A percentile compares a stretch with the other conserved stretches of the same genome.
phyloP scores from a whole-genome alignment of 2,797 vertebrate species.

The Enteromius anoplus region DNA sequence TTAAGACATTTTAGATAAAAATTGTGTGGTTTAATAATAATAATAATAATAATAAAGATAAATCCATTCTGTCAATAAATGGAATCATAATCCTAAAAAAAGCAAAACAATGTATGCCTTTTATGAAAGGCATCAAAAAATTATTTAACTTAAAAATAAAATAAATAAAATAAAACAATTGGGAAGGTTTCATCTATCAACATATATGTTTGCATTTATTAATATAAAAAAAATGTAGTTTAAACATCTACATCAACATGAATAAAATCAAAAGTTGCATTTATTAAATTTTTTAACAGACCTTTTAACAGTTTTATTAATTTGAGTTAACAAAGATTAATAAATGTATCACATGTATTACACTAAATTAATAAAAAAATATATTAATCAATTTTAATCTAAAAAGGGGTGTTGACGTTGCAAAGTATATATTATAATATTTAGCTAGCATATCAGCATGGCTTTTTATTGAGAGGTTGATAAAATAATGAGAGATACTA shows the following conservation, averaged over 20 bases:
- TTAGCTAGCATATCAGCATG: background rate
- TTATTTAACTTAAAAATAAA: conserved; percentile 31
- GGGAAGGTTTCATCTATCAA: background rate
- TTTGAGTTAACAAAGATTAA: background rate
- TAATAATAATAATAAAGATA: background rate
- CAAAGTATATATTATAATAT: background rate
- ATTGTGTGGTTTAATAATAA: background rate
- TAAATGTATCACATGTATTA: background rate
- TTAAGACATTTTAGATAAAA: too few relatives aligned
- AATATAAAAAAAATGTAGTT: background rate
- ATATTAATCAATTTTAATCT: background rate
- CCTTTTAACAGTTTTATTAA: background rate
- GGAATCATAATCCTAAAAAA: background rate
- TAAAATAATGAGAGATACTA: background rate
- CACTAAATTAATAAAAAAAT: background rate
- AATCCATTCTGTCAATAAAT: background rate
- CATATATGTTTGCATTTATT: background rate
- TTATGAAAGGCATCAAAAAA: conserved; percentile 68
- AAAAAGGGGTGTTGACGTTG: background rate
- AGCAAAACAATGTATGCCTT: background rate
- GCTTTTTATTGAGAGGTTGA: background rate
- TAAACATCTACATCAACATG: background rate
- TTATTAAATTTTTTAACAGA: background rate
- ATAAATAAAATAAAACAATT: background rate
- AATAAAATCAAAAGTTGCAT: background rate